Evolutionary conservation across 2,888 invertebrate genomes (phyloP), one percentile per base, ranked within the genome.

Genomic region (Imbricaverruca yamaguchii): DNA sequence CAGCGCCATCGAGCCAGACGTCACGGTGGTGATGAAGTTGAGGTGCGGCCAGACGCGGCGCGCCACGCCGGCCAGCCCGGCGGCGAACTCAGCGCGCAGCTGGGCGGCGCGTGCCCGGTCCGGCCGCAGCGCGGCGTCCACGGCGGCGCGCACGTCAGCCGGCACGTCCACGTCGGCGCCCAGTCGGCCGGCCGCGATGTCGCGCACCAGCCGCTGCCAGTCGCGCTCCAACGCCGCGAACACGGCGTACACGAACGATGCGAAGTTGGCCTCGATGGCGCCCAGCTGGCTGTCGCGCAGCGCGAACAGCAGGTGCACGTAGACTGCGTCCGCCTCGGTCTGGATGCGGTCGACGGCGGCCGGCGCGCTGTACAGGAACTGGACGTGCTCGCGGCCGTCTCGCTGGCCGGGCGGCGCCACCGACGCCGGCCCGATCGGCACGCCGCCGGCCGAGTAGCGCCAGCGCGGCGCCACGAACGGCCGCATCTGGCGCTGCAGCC

Each of bases 181-280:
- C 23, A 74, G 74, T 18, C 74, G 15, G 53, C 74, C 74, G 55
- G 74, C 74, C 80, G 85, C 85, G 79, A 87, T 86, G 81, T 87
- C 87, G n/a, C 82, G 81, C 3, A 85, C 83, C 25, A 87, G 81
- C 12, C 84, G 82, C 25, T 83, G 81, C 84, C 85, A 85, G 69
- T 85, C 83, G 3, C 82, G 80, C 78, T 86, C 86, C 59, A 87
- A 80, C 1, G 85, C 83, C n/a, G 83, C 81, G 81, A 86, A 85
- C 12, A 85, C 85, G 67, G 85, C 84, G 83, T 85, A 86, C 12
- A 87, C 84, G 10, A 87, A 83, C 15, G 87, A 86, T 6, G 86
- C 85, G 84, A 87, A 87, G 81, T 87, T 87, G 6, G 86, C 86
- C 81, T 87, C 86, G 55, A 87, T 84, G 81, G 85, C 85, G 11